A percentile compares a stretch with the other conserved stretches of the same genome.
phyloP scores from a whole-genome alignment of 2,797 vertebrate genomes.

The Spea hammondii region DNA sequence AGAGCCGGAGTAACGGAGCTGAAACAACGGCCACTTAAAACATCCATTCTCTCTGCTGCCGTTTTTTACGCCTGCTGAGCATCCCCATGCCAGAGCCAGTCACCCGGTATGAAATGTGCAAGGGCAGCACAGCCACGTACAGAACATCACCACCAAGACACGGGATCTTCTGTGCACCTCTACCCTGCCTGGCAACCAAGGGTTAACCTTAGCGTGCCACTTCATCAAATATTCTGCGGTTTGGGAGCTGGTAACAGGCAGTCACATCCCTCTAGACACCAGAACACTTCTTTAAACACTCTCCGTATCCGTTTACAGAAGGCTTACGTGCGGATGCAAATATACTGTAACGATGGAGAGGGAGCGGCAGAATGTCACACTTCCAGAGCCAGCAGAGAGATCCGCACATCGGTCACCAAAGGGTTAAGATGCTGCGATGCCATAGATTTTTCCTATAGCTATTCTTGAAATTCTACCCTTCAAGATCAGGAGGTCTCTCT shows the following conservation, averaged over 20 bases:
- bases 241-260: neutral
- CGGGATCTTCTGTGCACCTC: neutral
- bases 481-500: too few species aligned
- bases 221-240: neutral
- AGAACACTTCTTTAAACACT: neutral
- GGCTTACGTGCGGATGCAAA: neutral
- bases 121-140: neutral
- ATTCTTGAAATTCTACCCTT: too few species aligned
- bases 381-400: neutral
- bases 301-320: neutral
- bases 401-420: neutral
- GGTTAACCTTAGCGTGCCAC: neutral
- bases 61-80: neutral
- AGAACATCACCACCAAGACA: neutral
- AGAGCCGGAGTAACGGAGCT: slow-evolving; percentile 10
- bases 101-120: neutral
- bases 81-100: neutral
- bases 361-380: neutral
- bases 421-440: too few species aligned
- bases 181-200: neutral
- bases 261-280: neutral
- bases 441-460: too few species aligned
- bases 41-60: neutral
- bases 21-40: slow-evolving; percentile 9
- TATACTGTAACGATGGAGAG: neutral